These are phyloP conservation scores for Bombus breviceps DNA, from an alignment of 1,140 invertebrate genomes.

Conservation along the genomic window DNA sequence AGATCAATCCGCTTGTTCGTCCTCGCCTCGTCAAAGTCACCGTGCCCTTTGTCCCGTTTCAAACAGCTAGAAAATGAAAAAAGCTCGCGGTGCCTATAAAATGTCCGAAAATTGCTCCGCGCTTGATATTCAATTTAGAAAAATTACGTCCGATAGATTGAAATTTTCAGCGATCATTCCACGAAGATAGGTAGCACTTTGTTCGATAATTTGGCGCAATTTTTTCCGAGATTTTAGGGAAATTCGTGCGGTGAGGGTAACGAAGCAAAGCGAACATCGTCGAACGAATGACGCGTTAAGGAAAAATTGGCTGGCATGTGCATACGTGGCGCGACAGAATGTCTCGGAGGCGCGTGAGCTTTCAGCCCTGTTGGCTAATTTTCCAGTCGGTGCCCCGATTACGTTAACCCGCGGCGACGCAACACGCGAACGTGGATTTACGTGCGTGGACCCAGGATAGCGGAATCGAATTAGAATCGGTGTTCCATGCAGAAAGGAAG, in stretches of 20 bases:
- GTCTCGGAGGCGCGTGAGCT: conserved; percentile 33
- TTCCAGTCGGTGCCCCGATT: conserved; percentile 45
- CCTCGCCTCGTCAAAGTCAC: neutral
- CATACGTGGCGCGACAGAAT: neutral
- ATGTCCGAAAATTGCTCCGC: too few relatives aligned
- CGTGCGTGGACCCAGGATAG: conserved; percentile 13
- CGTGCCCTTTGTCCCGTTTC: too few relatives aligned
- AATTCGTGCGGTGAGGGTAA: neutral
- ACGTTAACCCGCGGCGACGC: conserved; percentile 41
- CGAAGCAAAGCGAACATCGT: neutral
- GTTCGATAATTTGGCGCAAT: neutral
- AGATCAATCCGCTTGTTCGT: conserved; percentile 1
- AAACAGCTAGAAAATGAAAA: too few relatives aligned
- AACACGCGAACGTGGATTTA: conserved; percentile 45
- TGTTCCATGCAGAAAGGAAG: conserved; percentile 34
- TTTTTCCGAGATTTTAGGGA: neutral
- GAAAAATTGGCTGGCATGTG: neutral
- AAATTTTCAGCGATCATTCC: too few relatives aligned
- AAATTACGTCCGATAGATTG: too few relatives aligned
- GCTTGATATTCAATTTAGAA: too few relatives aligned
- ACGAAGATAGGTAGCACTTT: too few relatives aligned
- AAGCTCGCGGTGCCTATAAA: too few relatives aligned
- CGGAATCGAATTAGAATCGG: conserved; percentile 42
- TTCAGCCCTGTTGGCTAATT: conserved; percentile 45
- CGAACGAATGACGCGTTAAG: conserved; percentile 2